A percentile compares a stretch with the other conserved stretches of the same genome.
Evolutionary conservation across 2,888 invertebrate species (phyloP).

Genomic region (Latheticus oryzae): DNA sequence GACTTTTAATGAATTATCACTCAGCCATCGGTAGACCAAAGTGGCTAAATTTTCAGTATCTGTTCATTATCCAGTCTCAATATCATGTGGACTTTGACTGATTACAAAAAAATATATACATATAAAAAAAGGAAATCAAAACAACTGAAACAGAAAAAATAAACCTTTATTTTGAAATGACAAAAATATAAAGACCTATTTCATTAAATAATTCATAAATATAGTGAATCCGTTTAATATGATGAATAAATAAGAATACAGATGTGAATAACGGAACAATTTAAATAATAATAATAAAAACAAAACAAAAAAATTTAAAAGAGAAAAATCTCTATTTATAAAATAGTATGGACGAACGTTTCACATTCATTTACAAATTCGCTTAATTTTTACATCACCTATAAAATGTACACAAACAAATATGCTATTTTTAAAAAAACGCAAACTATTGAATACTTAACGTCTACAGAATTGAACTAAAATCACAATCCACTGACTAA

Average conservation of each 20-base stretch:
- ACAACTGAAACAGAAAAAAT: constrained; percentile 39
- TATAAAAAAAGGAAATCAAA: constrained; percentile 25
- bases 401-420: constrained; percentile 17
- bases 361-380: constrained; percentile 25
- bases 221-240: constrained; percentile 33
- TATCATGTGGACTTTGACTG: constrained; percentile 3
- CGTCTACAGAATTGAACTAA: constrained; percentile 49
- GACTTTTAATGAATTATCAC: constrained; percentile 29
- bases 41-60: constrained; percentile 9
- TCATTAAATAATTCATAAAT: constrained; percentile 40
- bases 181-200: constrained; percentile 39
- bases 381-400: constrained; percentile 24
- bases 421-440: constrained; percentile 17
- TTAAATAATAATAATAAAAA: constrained; percentile 11
- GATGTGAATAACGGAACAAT: no score
- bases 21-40: constrained; percentile 13
- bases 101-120: constrained; percentile 6
- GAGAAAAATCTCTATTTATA: constrained; percentile 27
- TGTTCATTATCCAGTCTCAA: constrained; percentile 18
- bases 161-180: constrained; percentile 40
- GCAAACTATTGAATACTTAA: constrained; percentile 32
- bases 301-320: constrained; percentile 22
- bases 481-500: constrained; percentile 57
- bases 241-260: constrained; percentile 38
- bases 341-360: constrained; percentile 41